Evolutionary conservation across 2,797 vertebrate species (phyloP).

Genomic region (Pseudochirops cupreus): DNA sequence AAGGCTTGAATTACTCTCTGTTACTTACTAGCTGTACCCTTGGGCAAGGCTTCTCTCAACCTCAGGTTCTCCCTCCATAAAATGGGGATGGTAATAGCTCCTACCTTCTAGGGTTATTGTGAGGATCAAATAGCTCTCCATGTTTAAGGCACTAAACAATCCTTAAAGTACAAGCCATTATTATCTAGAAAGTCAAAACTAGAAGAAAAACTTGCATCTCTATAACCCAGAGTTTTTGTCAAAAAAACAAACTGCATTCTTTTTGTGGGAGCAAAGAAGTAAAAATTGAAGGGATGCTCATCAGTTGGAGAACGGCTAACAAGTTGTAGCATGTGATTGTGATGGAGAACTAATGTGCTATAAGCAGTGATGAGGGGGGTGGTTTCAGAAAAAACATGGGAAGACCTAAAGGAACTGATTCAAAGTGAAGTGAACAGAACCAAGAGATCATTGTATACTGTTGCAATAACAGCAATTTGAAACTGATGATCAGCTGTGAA

Average conservation of each 20-base stretch:
- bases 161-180: neutral
- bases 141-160: neutral
- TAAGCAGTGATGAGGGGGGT: neutral
- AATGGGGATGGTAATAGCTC: neutral
- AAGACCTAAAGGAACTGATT: neutral
- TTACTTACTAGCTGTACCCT: neutral
- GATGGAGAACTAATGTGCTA: neutral
- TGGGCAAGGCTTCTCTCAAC: neutral
- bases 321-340: neutral
- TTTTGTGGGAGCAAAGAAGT: neutral
- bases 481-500: neutral
- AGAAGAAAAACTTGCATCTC: neutral
- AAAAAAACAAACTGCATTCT: neutral
- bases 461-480: neutral
- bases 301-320: neutral
- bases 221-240: neutral
- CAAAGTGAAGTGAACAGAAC: neutral
- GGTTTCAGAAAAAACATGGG: neutral
- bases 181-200: neutral
- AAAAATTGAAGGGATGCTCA: neutral
- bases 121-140: slow-evolving; percentile 7
- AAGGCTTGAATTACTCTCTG: neutral
- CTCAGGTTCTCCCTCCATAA: slow-evolving; percentile 13
- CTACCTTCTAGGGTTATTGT: neutral
- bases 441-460: neutral